These are phyloP conservation scores for Mallotus villosus DNA, from an alignment of 2,797 vertebrate species.

Conservation along the genomic window DNA sequence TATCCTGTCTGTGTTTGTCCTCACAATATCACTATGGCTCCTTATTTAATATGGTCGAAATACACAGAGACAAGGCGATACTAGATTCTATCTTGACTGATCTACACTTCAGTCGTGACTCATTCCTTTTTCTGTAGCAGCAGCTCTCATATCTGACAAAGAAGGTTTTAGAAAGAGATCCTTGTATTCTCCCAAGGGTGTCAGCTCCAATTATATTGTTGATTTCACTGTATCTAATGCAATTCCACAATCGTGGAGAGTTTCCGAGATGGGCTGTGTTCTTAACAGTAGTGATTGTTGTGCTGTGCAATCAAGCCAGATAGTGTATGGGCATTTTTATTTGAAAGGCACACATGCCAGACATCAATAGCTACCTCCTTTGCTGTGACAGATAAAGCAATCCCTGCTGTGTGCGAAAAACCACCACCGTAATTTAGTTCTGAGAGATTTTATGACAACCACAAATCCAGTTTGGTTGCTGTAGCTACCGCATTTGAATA, in stretches of 20 bases:
- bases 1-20: conserved; percentile 35
- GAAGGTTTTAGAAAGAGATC: conserved; percentile 44
- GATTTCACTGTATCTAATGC: conserved; percentile 50
- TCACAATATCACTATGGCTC: conserved; percentile 12
- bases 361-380: conserved; percentile 30
- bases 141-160: conserved; percentile 41
- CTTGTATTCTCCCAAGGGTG: conserved; percentile 39
- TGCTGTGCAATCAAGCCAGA: conserved; percentile 46
- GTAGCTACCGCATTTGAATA: not conserved
- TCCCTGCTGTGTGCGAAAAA: conserved; percentile 17
- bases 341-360: conserved; percentile 32
- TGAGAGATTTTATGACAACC: conserved; percentile 41
- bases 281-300: conserved; percentile 42
- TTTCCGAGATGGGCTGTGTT: conserved; percentile 40
- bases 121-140: conserved; percentile 22
- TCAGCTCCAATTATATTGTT: conserved; percentile 54
- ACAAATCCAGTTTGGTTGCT: conserved; percentile 44
- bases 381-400: conserved; percentile 24
- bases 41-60: conserved; percentile 18
- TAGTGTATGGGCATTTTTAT: conserved; percentile 34
- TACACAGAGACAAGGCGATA: conserved; percentile 2
- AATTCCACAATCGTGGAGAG: conserved; percentile 35
- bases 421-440: conserved; percentile 34
- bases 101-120: conserved; percentile 28
- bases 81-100: conserved; percentile 13